A percentile compares a stretch with the other conserved stretches of the same genome.
phyloP scores from a whole-genome alignment of 2,888 invertebrate genomes.

The Calliopum simillimum region DNA sequence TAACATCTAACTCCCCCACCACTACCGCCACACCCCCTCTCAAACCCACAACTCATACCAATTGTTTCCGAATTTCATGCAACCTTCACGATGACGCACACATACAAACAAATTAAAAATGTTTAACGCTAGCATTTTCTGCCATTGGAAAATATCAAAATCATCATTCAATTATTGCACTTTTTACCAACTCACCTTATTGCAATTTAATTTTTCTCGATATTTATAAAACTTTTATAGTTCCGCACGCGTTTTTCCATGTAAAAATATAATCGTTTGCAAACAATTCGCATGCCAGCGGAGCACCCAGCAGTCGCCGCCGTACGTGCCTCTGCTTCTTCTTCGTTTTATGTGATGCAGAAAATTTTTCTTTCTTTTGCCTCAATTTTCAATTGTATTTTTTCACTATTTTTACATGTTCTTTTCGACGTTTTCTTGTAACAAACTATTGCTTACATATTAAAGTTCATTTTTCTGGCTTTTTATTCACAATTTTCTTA shows the following conservation, averaged over 20 bases:
- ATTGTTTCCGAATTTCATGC: constrained; percentile 17
- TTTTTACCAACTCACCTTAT: constrained; percentile 22
- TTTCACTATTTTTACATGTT: constrained; percentile 38
- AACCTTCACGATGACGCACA: constrained; percentile 12
- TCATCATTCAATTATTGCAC: constrained; percentile 24
- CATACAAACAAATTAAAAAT: neutral
- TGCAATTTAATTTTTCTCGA: constrained; percentile 13
- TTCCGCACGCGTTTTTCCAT: constrained; percentile 16
- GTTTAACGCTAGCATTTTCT: constrained; percentile 24
- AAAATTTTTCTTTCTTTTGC: neutral
- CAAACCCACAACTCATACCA: constrained; percentile 1
- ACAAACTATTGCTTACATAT: constrained; percentile 37
- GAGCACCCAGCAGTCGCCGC: constrained; percentile 30
- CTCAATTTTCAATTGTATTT: constrained; percentile 16
- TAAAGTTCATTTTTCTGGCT: constrained; percentile 26
- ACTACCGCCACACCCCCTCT: neutral
- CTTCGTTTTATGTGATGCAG: constrained; percentile 10
- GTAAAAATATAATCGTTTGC: neutral
- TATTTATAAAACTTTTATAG: constrained; percentile 12
- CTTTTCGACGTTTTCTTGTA: constrained; percentile 35
- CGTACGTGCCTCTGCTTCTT: constrained; percentile 23
- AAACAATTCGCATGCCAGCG: constrained; percentile 31
- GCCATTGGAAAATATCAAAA: constrained; percentile 23
- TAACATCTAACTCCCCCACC: neutral
- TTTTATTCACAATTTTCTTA: constrained; percentile 37